phyloP scores from a whole-genome alignment of 2,113 vertebrate genomes.

The Struthidea cinerea region DNA sequence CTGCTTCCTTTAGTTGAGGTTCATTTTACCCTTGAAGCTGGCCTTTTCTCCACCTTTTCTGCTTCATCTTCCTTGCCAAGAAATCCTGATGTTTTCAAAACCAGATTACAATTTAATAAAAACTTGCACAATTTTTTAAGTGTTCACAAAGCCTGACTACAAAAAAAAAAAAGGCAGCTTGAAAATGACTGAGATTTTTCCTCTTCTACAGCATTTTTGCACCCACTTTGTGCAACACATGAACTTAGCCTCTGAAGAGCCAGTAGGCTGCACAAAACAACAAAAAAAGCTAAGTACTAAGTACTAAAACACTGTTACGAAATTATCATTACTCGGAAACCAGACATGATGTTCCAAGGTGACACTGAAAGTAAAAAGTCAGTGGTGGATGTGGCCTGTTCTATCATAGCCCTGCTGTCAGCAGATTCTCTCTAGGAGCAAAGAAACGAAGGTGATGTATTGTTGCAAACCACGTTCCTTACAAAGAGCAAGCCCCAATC shows the following conservation, averaged over 20 bases:
- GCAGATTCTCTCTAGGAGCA: neutral
- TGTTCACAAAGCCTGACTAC: neutral
- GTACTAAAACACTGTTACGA: neutral
- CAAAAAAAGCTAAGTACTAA: neutral
- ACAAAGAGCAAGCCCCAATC: neutral
- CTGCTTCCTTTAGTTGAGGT: neutral
- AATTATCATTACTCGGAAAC: neutral
- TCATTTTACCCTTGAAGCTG: neutral
- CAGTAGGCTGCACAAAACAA: neutral
- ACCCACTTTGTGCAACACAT: neutral
- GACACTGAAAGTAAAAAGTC: slow-evolving; percentile 15
- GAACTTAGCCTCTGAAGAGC: neutral
- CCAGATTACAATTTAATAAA: neutral
- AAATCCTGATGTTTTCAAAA: neutral
- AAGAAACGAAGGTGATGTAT: neutral
- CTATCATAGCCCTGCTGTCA: neutral
- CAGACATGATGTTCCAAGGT: neutral
- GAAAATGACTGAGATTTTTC: neutral
- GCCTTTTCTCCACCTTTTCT: neutral
- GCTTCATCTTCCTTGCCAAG: neutral
- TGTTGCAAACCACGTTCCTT: neutral
- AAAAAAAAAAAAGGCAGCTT: neutral
- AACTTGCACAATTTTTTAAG: neutral
- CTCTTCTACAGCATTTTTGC: neutral
- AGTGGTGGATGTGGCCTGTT: neutral